Evolutionary conservation across 2,797 vertebrate species (phyloP).

Genomic region (Eurystomus glaucurus): DNA sequence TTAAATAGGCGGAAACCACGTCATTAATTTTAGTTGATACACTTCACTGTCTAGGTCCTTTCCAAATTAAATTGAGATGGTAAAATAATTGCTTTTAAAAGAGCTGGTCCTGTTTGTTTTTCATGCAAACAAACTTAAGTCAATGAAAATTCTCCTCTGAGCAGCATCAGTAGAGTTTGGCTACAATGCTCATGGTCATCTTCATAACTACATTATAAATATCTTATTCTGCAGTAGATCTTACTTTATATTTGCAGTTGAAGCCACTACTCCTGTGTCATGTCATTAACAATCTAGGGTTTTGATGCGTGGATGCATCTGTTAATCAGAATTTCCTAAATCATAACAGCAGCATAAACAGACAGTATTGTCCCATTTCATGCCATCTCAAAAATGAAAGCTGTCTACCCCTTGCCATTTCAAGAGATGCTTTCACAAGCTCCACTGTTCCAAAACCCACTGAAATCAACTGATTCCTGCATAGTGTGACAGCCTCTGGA

Average conservation of each 20-base stretch:
- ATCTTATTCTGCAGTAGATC: background rate
- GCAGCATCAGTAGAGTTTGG: background rate
- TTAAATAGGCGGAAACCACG: fast-evolving
- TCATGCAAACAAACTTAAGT: background rate
- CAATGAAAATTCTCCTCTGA: background rate
- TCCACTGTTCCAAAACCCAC: background rate
- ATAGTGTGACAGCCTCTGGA: background rate
- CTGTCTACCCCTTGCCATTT: background rate
- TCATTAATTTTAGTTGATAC: background rate
- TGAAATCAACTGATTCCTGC: background rate
- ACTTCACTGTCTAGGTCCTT: background rate
- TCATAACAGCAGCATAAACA: background rate
- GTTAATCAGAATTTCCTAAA: background rate
- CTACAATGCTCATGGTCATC: background rate
- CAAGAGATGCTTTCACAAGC: background rate
- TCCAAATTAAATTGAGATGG: background rate
- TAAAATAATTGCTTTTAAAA: background rate
- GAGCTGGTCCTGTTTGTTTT: background rate
- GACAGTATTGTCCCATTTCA: background rate
- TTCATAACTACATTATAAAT: background rate
- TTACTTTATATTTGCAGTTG: background rate
- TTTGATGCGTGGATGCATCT: background rate
- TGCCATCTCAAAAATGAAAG: background rate
- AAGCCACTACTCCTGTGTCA: background rate
- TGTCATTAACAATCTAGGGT: background rate